phyloP scores from a whole-genome alignment of 2,113 vertebrate genomes.

The Girardinichthys multiradiatus region DNA sequence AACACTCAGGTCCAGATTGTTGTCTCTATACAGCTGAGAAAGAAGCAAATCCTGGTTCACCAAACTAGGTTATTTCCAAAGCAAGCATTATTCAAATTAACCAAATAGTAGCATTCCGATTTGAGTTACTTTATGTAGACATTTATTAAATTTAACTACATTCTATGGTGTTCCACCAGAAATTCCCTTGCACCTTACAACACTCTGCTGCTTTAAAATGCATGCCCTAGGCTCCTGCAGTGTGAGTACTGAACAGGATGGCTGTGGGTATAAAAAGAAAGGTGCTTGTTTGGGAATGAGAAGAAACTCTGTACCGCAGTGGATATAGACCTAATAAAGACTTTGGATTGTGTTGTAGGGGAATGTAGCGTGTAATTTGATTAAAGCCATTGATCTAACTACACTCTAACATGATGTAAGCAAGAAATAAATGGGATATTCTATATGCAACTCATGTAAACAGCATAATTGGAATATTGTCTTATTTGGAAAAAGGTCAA shows the following conservation, averaged over 20 bases:
- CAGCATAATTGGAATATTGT: constrained; percentile 7
- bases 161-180: neutral
- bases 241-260: neutral
- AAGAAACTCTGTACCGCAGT: neutral
- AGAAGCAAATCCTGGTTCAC: neutral
- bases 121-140: neutral
- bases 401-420: neutral
- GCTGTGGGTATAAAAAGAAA: neutral
- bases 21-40: neutral
- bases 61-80: neutral
- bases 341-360: neutral
- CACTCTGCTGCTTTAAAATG: neutral
- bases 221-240: neutral
- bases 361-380: neutral
- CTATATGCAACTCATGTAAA: neutral
- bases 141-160: constrained; percentile 1
- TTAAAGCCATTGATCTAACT: neutral
- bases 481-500: neutral
- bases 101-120: neutral
- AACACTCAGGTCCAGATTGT: neutral
- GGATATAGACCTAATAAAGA: neutral
- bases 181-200: neutral
- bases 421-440: neutral
- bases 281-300: neutral
- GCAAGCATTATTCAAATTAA: neutral